phyloP scores from a whole-genome alignment of 2,797 vertebrate genomes.

The Microctenopoma steveboyesi region DNA sequence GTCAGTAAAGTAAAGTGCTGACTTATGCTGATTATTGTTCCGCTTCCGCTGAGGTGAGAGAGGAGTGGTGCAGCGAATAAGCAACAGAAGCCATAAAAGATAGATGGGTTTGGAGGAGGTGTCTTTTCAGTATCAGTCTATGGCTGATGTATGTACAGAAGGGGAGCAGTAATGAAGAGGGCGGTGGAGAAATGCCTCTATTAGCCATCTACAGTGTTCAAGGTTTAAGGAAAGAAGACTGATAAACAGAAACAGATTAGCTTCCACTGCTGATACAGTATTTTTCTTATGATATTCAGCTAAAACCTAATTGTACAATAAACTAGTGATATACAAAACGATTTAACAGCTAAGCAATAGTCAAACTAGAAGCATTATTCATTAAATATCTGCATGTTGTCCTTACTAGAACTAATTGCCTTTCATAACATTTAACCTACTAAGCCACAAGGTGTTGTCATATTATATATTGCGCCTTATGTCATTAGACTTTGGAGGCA shows the following conservation, averaged over 20 bases:
- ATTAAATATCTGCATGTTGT: too few relatives aligned
- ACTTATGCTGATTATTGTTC: constrained; percentile 32
- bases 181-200: constrained; percentile 15
- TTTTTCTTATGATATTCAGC: neutral
- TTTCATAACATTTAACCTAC: neutral
- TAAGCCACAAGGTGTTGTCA: constrained; percentile 3
- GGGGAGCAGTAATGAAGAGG: constrained; percentile 14
- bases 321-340: neutral
- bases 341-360: neutral
- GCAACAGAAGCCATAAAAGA: constrained; percentile 52
- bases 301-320: neutral
- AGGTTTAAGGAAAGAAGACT: constrained; percentile 8
- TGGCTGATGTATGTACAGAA: constrained; percentile 26
- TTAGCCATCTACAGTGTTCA: constrained; percentile 20
- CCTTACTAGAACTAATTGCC: neutral
- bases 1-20: neutral
- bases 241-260: constrained; percentile 18
- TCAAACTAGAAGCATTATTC: too few relatives aligned
- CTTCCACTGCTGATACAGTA: neutral
- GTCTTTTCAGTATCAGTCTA: constrained; percentile 38
- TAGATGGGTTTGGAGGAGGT: constrained; percentile 49
- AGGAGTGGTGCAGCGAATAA: constrained; percentile 31
- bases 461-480: neutral
- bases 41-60: constrained; percentile 36
- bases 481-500: neutral